Base-by-base conservation (phyloP, 2,888 invertebrate genomes). In the Neuroscelio doddi region DNA sequence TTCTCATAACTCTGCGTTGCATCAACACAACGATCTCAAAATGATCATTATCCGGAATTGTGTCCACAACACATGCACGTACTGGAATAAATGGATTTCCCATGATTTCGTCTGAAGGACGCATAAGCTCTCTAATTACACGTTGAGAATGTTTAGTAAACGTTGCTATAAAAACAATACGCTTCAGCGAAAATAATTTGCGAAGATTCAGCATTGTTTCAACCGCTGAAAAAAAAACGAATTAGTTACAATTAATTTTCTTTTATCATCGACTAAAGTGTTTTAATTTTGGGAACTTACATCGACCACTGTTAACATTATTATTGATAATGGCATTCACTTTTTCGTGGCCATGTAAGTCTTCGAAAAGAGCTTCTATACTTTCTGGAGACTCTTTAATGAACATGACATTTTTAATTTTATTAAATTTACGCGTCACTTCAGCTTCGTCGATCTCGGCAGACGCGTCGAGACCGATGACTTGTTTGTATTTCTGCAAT, bases 401-500 rank as follows among this genome's bases (percentile, higher is more conserved):
- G 53, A 83, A 84, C 1, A 80, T 71, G 1, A 79, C 80, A 67
- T 84, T 83, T 51, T 78, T 76, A 41, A 82, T 74, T 38, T 72
- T 76, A 63, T 84, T 84, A 24, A 81, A 69, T 55, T 79, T 79
- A 27, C 80, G 77, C 5, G 78, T 78, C 65, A 77, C 75, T 69
- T 84, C 81, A 9, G 84, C 84, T 71, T 84, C 84, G 47, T 81
- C 80, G 10, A 84, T 75, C 68, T 84, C 83, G 4, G 79, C 78
- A 15, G 76, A 75, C 8, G 78, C 71, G 64, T 84, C 84, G 8
- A 84, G 59, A 10, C 84, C 84, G 34, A 84, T 80, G 1, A 84
- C 76, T 71, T 78, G 71, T 52, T 5, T 5, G n/a, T 59, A 67
- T 53, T 42, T 67, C 67, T 67, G 47, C n/a, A n/a, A n/a, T n/a